A percentile compares a stretch with the other conserved stretches of the same genome.
These are phyloP conservation scores for Taxidea taxus DNA, from an alignment of 2,113 vertebrate species.

Conservation along the genomic window DNA sequence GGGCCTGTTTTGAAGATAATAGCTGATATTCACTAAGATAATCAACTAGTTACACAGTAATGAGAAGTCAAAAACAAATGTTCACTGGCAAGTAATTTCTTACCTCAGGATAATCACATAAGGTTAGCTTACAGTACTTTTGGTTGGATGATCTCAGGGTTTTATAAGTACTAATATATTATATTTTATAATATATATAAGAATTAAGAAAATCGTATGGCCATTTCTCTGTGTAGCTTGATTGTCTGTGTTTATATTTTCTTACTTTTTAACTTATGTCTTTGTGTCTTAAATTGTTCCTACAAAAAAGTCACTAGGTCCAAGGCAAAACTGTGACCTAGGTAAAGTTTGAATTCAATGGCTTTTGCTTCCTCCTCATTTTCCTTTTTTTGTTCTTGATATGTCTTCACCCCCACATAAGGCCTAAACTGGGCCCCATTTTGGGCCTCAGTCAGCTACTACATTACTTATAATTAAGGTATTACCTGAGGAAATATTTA, in stretches of 20 bases:
- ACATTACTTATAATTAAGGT: neutral
- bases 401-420: neutral
- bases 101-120: neutral
- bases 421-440: neutral
- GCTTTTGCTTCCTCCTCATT: neutral
- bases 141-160: neutral
- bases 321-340: neutral
- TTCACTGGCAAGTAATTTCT: neutral
- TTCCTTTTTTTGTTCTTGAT: neutral
- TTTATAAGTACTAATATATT: neutral
- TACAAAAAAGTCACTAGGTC: neutral
- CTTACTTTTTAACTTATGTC: neutral
- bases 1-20: neutral
- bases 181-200: neutral
- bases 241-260: neutral
- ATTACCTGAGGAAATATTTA: neutral
- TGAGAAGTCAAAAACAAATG: neutral
- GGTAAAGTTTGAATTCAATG: neutral
- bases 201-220: neutral
- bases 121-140: neutral
- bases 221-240: neutral
- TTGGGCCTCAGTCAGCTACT: neutral
- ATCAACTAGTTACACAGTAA: neutral
- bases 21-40: conserved; percentile 5
- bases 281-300: neutral